Evolutionary conservation across 2,888 invertebrate species (phyloP), one percentile per base, ranked within the genome.

Genomic region (Drosophila buzzatii): DNA sequence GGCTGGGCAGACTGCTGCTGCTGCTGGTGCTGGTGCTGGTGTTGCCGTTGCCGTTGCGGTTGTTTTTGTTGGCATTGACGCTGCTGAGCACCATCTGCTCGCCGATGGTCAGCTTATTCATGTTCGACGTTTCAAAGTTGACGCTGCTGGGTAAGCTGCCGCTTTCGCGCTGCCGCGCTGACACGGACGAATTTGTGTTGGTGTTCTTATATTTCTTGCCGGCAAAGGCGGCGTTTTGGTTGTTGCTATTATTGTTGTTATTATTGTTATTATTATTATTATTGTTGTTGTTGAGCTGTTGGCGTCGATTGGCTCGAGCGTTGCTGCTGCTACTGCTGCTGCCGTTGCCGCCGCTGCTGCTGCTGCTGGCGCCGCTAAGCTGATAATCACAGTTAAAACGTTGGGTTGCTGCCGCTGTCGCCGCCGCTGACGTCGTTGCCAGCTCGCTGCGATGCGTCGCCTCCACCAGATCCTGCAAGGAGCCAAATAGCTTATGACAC

Each of bases 111-210:
- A 76, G 74, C 66, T 84, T 52, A 59, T 85, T 81, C 89, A 87
- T 89, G 35, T 44, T 67, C 45, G 57, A 8, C 10, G 59, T 10
- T 41, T 81, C 84, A 23, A 81, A 65, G 62, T 83, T 84, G 14
- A 95, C 95, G 92, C 94, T 94, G 67, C 94, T 94, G 2, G 95
- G 95, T 78, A 95, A 90, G 56, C 95, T 95, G 49, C 96, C 96
- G 70, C 96, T 96, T 92, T 96, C 96, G 44, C 95, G 94, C 90
- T 95, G 95, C 51, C 93, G 82, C 86, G 94, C 93, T 79, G 93
- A 93, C 67, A 93, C 92, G 68, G 62, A 51, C 51, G 51, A 51
- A 33, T 51, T 18, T 62, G 55, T 31, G 49, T 58, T 39, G 42
- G 59, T 86, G 55, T 91, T 92, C 76, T 92, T 93, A 59, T 90